These are phyloP conservation scores for Andrena bicolor DNA, from an alignment of 2,888 invertebrate species.

Conservation along the genomic window DNA sequence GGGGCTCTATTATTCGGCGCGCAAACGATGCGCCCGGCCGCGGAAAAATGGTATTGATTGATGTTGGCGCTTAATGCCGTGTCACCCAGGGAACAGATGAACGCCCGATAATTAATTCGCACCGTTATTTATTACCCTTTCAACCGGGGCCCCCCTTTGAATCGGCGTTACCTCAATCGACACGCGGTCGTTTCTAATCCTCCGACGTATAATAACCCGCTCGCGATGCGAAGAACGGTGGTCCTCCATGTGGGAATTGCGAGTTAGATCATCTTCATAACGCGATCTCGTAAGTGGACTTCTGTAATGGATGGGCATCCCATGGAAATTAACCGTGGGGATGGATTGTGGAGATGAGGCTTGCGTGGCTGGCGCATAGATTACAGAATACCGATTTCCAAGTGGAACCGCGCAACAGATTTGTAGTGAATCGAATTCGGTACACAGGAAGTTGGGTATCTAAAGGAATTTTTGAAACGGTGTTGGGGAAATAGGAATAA, in stretches of 20 bases:
- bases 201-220: neutral
- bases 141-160: neutral
- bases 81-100: neutral
- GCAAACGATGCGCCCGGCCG: neutral
- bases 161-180: neutral
- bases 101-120: slow-evolving; percentile 34
- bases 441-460: too few species aligned
- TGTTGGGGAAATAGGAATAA: too few species aligned
- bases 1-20: slow-evolving; percentile 23
- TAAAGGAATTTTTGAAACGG: too few species aligned
- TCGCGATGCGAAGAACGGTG: slow-evolving; percentile 5
- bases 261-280: slow-evolving; percentile 4
- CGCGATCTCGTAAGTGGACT: neutral
- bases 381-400: neutral
- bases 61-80: slow-evolving; percentile 9
- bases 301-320: slow-evolving; percentile 1
- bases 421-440: too few species aligned
- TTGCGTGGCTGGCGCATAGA: neutral
- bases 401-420: neutral
- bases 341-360: neutral
- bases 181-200: neutral
- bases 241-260: neutral
- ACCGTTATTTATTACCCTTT: slow-evolving; percentile 27
- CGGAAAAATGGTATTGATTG: slow-evolving; percentile 24
- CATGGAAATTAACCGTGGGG: neutral